Evolutionary conservation across 1,140 invertebrate genomes (phyloP).

Genomic region (Pseudomyrmex gracilis): DNA sequence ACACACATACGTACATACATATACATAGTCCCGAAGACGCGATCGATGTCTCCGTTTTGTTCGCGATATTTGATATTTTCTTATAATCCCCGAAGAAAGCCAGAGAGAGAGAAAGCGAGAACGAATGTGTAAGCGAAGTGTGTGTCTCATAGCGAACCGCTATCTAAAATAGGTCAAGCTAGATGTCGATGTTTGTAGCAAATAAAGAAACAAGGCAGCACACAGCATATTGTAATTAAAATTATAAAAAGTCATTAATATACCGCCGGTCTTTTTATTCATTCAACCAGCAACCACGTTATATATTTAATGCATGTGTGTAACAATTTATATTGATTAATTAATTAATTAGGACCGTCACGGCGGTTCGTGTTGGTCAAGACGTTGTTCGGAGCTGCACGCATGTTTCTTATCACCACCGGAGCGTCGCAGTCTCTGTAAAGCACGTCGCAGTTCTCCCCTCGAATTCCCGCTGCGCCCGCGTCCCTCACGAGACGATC

Average conservation of each 20-base stretch:
- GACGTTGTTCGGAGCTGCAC: not conserved
- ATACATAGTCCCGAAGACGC: slow-evolving; percentile 64
- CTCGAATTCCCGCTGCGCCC: slow-evolving; percentile 77
- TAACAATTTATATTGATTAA: too few species aligned
- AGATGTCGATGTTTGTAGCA: slow-evolving; percentile 85
- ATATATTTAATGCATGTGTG: not conserved
- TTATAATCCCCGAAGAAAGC: slow-evolving; percentile 75
- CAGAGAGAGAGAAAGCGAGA: slow-evolving; percentile 50
- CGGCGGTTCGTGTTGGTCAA: not conserved
- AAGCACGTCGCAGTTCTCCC: slow-evolving; percentile 80
- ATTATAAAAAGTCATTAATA: slow-evolving; percentile 80
- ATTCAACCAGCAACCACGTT: not conserved
- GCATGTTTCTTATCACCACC: slow-evolving; percentile 13
- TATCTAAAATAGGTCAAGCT: slow-evolving; percentile 85
- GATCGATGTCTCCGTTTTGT: slow-evolving; percentile 81
- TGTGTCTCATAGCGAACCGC: slow-evolving; percentile 80
- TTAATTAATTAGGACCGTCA: too few species aligned
- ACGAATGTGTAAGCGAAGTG: slow-evolving; percentile 63
- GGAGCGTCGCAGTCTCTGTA: slow-evolving; percentile 79
- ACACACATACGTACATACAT: not conserved
- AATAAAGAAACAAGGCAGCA: slow-evolving; percentile 79
- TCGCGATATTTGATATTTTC: slow-evolving; percentile 84
- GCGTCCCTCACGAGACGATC: slow-evolving; percentile 80
- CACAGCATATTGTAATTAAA: slow-evolving; percentile 84
- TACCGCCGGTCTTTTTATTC: slow-evolving; percentile 59